Percentiles rank a stretch among this genome's conserved stretches.
These are phyloP conservation scores for Microcebus lehilahytsara DNA, from an alignment of 2,113 vertebrate genomes.

Conservation along the genomic window DNA sequence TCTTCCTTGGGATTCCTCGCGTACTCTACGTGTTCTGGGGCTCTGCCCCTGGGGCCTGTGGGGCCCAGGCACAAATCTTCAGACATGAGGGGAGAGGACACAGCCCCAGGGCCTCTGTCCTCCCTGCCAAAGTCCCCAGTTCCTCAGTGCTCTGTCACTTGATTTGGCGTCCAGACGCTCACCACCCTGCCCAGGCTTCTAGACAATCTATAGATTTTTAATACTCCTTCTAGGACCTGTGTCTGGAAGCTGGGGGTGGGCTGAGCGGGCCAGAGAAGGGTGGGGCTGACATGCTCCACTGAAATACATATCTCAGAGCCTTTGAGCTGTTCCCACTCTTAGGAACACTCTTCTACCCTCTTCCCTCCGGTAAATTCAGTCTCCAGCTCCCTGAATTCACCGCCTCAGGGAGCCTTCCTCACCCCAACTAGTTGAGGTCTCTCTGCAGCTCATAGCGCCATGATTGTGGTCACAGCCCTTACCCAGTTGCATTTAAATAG, in stretches of 20 bases:
- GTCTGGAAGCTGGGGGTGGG: neutral
- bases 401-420: neutral
- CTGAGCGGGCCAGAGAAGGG: neutral
- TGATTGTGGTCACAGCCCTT: neutral
- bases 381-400: neutral
- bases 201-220: neutral
- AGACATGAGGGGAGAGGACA: neutral
- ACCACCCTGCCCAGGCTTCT: neutral
- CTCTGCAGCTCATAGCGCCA: neutral
- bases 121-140: neutral
- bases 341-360: neutral
- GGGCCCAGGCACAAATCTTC: neutral
- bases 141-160: neutral
- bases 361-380: neutral
- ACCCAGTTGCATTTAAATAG: neutral
- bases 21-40: accelerated
- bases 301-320: neutral
- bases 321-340: neutral
- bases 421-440: neutral
- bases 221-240: neutral
- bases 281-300: neutral
- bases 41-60: neutral
- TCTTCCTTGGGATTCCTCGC: neutral
- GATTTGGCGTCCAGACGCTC: neutral
- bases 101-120: neutral